Conservation (phyloP, 2,888 invertebrate species). For the Philaethria dido region DNA sequence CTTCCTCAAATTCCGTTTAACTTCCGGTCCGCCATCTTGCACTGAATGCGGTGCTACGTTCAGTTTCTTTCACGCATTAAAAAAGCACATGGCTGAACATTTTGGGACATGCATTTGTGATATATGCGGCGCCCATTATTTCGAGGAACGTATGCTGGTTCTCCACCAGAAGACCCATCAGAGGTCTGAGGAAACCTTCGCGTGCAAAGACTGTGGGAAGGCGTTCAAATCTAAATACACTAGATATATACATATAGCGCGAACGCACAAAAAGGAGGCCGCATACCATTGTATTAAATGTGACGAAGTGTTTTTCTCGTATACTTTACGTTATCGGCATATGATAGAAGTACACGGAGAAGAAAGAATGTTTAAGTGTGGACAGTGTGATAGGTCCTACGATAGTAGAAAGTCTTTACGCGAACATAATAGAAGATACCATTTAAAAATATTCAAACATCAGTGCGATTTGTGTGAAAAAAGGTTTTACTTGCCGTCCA, state of each 20-base stretch:
- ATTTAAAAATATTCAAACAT: slow-evolving; percentile 72
- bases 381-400: slow-evolving; percentile 70
- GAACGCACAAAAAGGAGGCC: slow-evolving; percentile 69
- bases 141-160: slow-evolving; percentile 71
- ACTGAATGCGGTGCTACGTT: slow-evolving; percentile 53
- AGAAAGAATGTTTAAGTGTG: slow-evolving; percentile 65
- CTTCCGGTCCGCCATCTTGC: slow-evolving; percentile 56
- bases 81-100: slow-evolving; percentile 73
- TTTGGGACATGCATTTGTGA: slow-evolving; percentile 74
- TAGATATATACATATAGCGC: slow-evolving; percentile 64
- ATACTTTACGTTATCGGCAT: slow-evolving; percentile 65
- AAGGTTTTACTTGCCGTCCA: slow-evolving; percentile 75
- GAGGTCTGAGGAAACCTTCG: slow-evolving; percentile 66
- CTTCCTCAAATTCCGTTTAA: slow-evolving; percentile 64
- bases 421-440: slow-evolving; percentile 68
- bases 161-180: slow-evolving; percentile 69
- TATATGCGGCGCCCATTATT: slow-evolving; percentile 74
- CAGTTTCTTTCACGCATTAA: slow-evolving; percentile 66
- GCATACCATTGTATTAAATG: slow-evolving; percentile 72
- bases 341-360: slow-evolving; percentile 71
- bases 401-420: slow-evolving; percentile 69
- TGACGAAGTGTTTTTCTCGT: slow-evolving; percentile 68
- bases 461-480: slow-evolving; percentile 82
- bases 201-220: slow-evolving; percentile 79
- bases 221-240: slow-evolving; percentile 72